Base-by-base conservation (phyloP, 2,797 vertebrate genomes). In the Hoplostethus atlanticus region DNA sequence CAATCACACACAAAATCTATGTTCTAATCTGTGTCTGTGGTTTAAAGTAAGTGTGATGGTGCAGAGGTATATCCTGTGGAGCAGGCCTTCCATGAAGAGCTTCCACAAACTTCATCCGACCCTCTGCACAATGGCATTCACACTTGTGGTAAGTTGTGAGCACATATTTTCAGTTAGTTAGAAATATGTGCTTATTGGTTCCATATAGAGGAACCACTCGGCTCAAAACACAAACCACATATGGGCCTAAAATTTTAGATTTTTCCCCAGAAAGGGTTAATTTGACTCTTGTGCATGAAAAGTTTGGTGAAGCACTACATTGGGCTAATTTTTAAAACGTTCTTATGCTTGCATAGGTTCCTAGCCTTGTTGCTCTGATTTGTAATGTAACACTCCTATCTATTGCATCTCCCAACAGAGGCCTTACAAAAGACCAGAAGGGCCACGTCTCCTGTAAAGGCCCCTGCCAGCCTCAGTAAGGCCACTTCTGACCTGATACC, bases 381-480 rank as follows among this genome's bases (percentile, higher is more conserved):
- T 61, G 1, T 47, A 15, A 48, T 77, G 10, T 30, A 71, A 54
- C 17, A 50, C 16, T 51, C 1, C 0, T n/a, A 9, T 70, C 17
- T 12, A 9, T 64, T 71, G 15, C 15, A 17, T 71, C 60, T 79
- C 5, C 74, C 30, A 75, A 62, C 87, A 96, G 96, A 91, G 56
- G 73, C 65, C 53, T 6, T 68, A 55, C 56, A 85, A 64, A 63
- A 53, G 81, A 73, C 92, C 75, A 93, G 80, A 85, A 95, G 92
- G 79, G 93, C 93, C 34, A 90, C 92, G 0, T 97, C 96, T 85
- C 94, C 96, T 64, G 77, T 76, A 38, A 74, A 83, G 79, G 64
- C 87, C 50, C 62, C 81, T 73, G 80, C 74, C 64, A 79, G 76
- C 53, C 88, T 84, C 34, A 73, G 42, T 48, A 87, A 83, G 30